Evolutionary conservation across 1,140 invertebrate genomes (phyloP).

Genomic region (Megalonaias nervosa): DNA sequence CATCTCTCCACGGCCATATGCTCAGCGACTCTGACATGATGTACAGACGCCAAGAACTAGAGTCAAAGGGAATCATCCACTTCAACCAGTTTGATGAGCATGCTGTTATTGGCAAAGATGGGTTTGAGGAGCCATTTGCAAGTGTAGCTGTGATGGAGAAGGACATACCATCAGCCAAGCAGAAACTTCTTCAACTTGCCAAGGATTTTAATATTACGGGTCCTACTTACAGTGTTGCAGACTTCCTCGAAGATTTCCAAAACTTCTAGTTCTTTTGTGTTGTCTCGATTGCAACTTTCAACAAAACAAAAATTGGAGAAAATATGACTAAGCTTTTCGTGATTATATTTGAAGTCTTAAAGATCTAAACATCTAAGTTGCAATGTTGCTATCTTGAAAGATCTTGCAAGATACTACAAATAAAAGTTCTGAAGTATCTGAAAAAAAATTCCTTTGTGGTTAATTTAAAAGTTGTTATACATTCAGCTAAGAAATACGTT

Average conservation of each 20-base stretch:
- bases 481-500: too few relatives aligned
- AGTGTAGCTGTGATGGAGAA: conserved; percentile 44
- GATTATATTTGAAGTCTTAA: too few relatives aligned
- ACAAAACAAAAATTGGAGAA: too few relatives aligned
- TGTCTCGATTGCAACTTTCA: too few relatives aligned
- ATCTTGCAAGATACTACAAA: too few relatives aligned
- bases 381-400: too few relatives aligned
- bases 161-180: conserved; percentile 11
- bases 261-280: too few relatives aligned
- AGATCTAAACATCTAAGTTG: too few relatives aligned
- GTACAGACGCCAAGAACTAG: conserved; percentile 15
- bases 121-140: conserved; percentile 39
- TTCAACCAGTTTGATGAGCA: conserved; percentile 41
- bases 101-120: not conserved
- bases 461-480: too few relatives aligned
- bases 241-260: conserved; percentile 35
- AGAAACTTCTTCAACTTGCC: conserved; percentile 37
- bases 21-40: conserved; percentile 12
- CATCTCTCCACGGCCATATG: conserved; percentile 37
- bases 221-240: conserved; percentile 27
- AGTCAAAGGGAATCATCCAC: not conserved
- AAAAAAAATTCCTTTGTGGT: too few relatives aligned
- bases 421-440: too few relatives aligned
- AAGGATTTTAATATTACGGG: conserved; percentile 29
- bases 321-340: too few relatives aligned